These are phyloP conservation scores for Campoletis raptor DNA, from an alignment of 2,888 invertebrate species.

Conservation along the genomic window DNA sequence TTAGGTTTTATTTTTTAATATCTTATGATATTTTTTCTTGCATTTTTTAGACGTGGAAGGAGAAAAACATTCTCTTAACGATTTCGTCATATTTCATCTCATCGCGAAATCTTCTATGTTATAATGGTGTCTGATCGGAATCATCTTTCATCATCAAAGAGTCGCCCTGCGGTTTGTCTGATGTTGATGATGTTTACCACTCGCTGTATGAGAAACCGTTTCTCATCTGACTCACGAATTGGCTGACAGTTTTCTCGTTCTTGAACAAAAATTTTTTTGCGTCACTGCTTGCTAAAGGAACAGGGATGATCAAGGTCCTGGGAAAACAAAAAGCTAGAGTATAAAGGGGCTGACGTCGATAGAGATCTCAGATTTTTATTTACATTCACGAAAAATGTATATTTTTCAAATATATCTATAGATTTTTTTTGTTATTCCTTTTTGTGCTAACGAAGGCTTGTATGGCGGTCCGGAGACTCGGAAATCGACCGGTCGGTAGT, in stretches of 20 bases:
- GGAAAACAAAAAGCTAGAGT: not conserved
- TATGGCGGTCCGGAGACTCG: conserved; percentile 66
- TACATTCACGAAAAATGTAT: conserved; percentile 1
- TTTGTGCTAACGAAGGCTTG: conserved; percentile 57
- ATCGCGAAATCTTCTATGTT: not conserved
- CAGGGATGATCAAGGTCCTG: conserved; percentile 45
- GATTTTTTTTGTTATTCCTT: conserved; percentile 62
- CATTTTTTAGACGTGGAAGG: not conserved
- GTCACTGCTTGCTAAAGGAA: not conserved
- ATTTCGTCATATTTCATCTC: not conserved
- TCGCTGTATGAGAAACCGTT: not conserved
- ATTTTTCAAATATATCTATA: conserved; percentile 14
- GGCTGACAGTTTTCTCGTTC: not conserved
- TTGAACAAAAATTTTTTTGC: conserved; percentile 6
- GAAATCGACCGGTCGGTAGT: conserved; percentile 81
- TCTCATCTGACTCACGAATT: not conserved
- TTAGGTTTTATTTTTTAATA: not conserved
- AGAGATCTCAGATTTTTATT: not conserved
- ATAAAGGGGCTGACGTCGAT: not conserved
- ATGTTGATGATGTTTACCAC: conserved; percentile 9
- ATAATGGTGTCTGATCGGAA: conserved; percentile 19
- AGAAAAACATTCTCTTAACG: not conserved
- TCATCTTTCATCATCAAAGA: not conserved
- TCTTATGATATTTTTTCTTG: not conserved
- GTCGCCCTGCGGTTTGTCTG: not conserved